These are phyloP conservation scores for Crypturellus undulatus DNA, from an alignment of 2,113 vertebrate species.

Conservation along the genomic window DNA sequence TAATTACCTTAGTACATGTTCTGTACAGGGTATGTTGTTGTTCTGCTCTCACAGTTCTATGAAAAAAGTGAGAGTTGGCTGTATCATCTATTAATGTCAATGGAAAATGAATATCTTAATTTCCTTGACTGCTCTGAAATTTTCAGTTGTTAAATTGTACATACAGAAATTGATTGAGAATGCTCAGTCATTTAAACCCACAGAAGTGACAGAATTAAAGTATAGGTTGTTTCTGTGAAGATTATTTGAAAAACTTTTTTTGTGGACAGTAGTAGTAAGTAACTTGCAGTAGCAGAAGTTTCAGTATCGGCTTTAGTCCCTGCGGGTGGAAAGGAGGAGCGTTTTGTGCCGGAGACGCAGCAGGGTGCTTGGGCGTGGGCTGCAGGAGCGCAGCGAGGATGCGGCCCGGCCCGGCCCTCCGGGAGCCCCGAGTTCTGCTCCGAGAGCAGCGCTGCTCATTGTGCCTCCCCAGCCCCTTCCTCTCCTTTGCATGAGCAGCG, in stretches of 20 bases:
- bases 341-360: too few species aligned
- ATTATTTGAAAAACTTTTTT: background rate
- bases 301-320: background rate
- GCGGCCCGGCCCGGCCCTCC: background rate
- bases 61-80: background rate
- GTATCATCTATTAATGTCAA: background rate
- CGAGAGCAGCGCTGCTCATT: conserved; percentile 4
- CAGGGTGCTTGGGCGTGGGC: too few species aligned
- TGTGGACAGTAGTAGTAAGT: background rate
- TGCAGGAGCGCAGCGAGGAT: background rate
- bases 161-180: background rate
- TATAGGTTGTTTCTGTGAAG: background rate
- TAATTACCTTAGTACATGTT: fast-evolving
- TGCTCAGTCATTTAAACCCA: background rate
- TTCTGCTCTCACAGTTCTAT: background rate
- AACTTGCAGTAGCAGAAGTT: background rate
- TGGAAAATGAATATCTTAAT: background rate
- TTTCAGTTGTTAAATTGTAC: background rate
- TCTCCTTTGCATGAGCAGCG: background rate
- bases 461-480: background rate
- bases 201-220: background rate
- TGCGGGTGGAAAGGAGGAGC: too few species aligned
- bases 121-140: background rate
- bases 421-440: background rate
- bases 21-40: background rate